Evolutionary conservation across 2,797 vertebrate genomes (phyloP).

Genomic region (Allochrocebus solatus): DNA sequence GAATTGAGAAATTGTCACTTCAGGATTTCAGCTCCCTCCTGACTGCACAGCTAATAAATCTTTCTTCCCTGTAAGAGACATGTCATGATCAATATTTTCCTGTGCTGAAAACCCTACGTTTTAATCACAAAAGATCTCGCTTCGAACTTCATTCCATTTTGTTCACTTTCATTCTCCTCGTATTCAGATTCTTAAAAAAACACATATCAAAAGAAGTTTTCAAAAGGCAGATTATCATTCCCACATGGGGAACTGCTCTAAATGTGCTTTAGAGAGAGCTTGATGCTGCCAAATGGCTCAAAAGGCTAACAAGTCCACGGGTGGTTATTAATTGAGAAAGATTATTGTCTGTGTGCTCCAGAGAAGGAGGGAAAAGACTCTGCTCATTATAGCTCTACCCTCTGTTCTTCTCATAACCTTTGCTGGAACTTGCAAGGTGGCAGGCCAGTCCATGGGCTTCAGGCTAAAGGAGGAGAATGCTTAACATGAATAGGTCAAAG

Average conservation of each 20-base stretch:
- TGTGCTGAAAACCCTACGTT: not conserved
- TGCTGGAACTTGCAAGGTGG: not conserved
- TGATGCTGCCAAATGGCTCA: not conserved
- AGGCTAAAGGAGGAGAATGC: conserved; percentile 11
- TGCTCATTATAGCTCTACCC: not conserved
- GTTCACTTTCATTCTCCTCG: conserved; percentile 27
- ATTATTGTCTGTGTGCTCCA: not conserved
- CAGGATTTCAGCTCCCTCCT: not conserved
- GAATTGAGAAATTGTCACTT: not conserved
- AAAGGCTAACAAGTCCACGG: not conserved
- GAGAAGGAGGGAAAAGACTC: not conserved
- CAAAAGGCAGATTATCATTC: conserved; percentile 27
- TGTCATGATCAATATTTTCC: conserved; percentile 18
- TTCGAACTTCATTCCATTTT: conserved; percentile 36
- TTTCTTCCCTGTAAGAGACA: not conserved
- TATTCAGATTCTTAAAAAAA: conserved; percentile 1
- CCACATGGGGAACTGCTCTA: not conserved
- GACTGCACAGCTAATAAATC: not conserved
- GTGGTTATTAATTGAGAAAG: conserved; percentile 18
- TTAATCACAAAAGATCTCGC: conserved; percentile 13
- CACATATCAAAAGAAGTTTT: conserved; percentile 8
- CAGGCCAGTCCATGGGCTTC: not conserved
- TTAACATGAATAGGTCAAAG: conserved; percentile 49
- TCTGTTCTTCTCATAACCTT: conserved; percentile 24
- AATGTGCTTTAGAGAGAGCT: not conserved